Percentiles rank a stretch among this genome's conserved stretches.
Conservation (phyloP, 2,113 vertebrate species). For the Monopterus albus region DNA sequence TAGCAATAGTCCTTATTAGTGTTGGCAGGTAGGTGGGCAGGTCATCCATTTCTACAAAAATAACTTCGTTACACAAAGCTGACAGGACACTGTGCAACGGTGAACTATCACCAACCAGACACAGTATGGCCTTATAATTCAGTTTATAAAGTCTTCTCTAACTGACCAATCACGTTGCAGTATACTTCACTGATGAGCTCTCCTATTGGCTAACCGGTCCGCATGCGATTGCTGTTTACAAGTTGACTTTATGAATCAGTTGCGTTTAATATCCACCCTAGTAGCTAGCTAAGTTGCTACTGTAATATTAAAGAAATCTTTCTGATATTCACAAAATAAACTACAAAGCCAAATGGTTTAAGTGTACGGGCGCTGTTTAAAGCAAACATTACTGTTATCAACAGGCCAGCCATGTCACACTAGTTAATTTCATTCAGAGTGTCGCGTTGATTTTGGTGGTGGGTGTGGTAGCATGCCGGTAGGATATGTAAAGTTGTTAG, state of each 20-base stretch:
- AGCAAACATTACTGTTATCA: neutral
- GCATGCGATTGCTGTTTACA: constrained; percentile 70
- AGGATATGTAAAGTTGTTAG: neutral
- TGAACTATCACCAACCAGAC: neutral
- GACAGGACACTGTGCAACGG: neutral
- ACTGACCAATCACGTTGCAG: constrained; percentile 62
- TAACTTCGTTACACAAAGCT: neutral
- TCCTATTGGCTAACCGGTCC: constrained; percentile 62
- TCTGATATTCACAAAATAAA: neutral
- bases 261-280: neutral
- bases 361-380: neutral
- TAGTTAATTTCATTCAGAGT: constrained; percentile 12
- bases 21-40: no score
- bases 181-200: constrained; percentile 26
- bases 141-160: neutral
- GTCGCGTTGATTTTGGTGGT: neutral
- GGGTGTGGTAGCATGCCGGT: constrained; percentile 45
- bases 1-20: no score
- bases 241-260: constrained; percentile 14
- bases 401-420: constrained; percentile 28
- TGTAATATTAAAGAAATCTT: neutral
- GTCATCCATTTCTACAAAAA: neutral
- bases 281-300: neutral
- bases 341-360: neutral
- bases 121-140: neutral